phyloP scores from a whole-genome alignment of 1,140 invertebrate genomes.

The Sycophila sp. region DNA sequence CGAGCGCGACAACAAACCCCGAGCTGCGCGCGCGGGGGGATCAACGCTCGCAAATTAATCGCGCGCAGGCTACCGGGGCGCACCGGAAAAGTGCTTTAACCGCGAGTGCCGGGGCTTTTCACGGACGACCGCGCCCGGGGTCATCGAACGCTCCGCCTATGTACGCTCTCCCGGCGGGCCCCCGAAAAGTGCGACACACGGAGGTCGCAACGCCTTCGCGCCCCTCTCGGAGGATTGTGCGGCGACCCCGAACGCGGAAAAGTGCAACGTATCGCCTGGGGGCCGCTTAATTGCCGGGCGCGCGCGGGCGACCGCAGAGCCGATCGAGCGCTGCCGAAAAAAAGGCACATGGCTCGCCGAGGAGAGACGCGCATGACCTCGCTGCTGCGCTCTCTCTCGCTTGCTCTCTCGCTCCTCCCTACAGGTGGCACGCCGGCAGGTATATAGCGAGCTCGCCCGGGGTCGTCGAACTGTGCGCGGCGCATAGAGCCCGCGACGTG shows the following conservation, averaged over 20 bases:
- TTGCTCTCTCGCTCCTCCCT: slow-evolving; percentile 36
- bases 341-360: not conserved
- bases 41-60: slow-evolving; percentile 31
- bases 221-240: too few relatives aligned
- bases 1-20: not conserved
- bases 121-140: not conserved
- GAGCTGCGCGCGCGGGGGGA: not conserved
- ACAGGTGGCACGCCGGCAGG: slow-evolving; percentile 45
- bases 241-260: not conserved
- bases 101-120: slow-evolving; percentile 8
- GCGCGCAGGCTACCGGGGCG: not conserved
- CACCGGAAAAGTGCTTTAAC: slow-evolving; percentile 20
- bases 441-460: not conserved
- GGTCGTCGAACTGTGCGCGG: slow-evolving; percentile 27
- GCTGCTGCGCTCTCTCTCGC: not conserved
- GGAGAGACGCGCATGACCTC: slow-evolving; percentile 41
- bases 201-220: too few relatives aligned
- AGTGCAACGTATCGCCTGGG: slow-evolving; percentile 33
- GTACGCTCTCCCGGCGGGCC: too few relatives aligned
- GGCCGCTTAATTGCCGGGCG: slow-evolving; percentile 40
- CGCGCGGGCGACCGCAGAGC: slow-evolving; percentile 3
- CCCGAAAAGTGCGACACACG: too few relatives aligned
- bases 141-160: slow-evolving; percentile 19
- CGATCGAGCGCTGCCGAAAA: not conserved
- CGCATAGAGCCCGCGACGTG: not conserved